Evolutionary conservation across 1,140 invertebrate genomes (phyloP).

Genomic region (Diplogasteroides magnus): DNA sequence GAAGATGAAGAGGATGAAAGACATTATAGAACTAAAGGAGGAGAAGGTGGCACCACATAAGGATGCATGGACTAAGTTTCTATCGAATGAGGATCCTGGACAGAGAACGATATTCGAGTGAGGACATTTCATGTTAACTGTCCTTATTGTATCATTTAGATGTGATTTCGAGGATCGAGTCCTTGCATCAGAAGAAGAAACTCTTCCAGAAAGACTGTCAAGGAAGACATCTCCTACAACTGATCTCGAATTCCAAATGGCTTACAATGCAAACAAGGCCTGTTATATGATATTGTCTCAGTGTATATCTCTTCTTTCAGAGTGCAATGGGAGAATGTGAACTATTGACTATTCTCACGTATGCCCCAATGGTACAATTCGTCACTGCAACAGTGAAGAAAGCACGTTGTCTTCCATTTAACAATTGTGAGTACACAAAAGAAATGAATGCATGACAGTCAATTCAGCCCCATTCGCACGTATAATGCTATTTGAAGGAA

Average conservation of each 20-base stretch:
- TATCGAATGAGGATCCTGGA: conserved; percentile 38
- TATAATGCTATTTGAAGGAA: conserved; percentile 36
- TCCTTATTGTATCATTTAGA: background rate
- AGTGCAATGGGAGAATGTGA: conserved; percentile 12
- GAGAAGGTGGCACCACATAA: conserved; percentile 54
- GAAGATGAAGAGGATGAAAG: background rate
- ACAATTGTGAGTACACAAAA: conserved; percentile 24
- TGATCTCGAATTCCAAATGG: conserved; percentile 18
- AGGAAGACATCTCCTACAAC: conserved; percentile 13
- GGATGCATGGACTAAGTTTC: conserved; percentile 41
- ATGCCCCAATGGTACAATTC: conserved; percentile 46
- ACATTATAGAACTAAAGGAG: conserved; percentile 38
- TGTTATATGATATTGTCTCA: conserved; percentile 4
- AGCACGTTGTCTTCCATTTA: conserved; percentile 31
- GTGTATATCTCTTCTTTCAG: conserved; percentile 2
- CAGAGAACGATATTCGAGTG: conserved; percentile 30
- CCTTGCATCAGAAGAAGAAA: conserved; percentile 33
- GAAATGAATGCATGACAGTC: background rate
- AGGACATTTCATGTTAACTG: background rate
- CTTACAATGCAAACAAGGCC: conserved; percentile 19
- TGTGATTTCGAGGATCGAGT: conserved; percentile 31
- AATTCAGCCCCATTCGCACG: conserved; percentile 34
- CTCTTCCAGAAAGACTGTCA: conserved; percentile 18
- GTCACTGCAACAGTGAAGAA: conserved; percentile 50
- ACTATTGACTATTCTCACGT: conserved; percentile 45